Evolutionary conservation across 2,888 invertebrate genomes (phyloP).

Genomic region (Loripinus fragilis): DNA sequence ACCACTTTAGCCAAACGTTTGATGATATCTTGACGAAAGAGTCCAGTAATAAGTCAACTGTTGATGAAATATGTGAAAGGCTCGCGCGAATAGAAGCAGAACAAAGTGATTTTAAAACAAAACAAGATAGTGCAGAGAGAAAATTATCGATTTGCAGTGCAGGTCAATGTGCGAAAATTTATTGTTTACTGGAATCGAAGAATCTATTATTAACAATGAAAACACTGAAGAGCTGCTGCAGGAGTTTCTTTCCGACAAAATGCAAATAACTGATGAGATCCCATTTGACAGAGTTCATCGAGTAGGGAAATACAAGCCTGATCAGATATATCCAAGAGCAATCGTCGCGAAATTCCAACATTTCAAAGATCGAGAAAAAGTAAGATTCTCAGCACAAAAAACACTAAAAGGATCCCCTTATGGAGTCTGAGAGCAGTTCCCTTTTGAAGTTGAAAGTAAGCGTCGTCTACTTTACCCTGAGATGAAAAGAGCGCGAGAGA

Average conservation of each 20-base stretch:
- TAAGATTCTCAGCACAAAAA: conserved; percentile 11
- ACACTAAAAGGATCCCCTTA: conserved; percentile 12
- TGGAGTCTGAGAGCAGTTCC: conserved; percentile 32
- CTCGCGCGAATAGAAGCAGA: not conserved
- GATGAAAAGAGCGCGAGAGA: conserved; percentile 22
- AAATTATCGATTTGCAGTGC: not conserved
- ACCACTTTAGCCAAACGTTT: conserved; percentile 19
- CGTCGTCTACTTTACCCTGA: conserved; percentile 20
- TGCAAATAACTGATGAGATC: not conserved
- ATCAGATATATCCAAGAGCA: conserved; percentile 17
- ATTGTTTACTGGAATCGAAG: conserved; percentile 1
- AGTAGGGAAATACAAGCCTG: conserved; percentile 9
- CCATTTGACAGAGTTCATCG: conserved; percentile 26
- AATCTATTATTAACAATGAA: not conserved
- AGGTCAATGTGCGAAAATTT: not conserved
- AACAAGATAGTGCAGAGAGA: not conserved
- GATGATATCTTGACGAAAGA: conserved; percentile 17
- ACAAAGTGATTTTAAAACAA: not conserved
- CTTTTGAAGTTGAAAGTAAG: conserved; percentile 18
- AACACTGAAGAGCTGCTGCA: too few species aligned
- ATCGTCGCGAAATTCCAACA: conserved; percentile 33
- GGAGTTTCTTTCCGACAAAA: too few species aligned
- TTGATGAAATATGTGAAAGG: not conserved
- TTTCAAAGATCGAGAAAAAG: conserved; percentile 34
- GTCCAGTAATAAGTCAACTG: not conserved